Evolutionary conservation across 2,888 invertebrate species (phyloP), one percentile per base, ranked within the genome.

Genomic region (Pogonocherus hispidulus): DNA sequence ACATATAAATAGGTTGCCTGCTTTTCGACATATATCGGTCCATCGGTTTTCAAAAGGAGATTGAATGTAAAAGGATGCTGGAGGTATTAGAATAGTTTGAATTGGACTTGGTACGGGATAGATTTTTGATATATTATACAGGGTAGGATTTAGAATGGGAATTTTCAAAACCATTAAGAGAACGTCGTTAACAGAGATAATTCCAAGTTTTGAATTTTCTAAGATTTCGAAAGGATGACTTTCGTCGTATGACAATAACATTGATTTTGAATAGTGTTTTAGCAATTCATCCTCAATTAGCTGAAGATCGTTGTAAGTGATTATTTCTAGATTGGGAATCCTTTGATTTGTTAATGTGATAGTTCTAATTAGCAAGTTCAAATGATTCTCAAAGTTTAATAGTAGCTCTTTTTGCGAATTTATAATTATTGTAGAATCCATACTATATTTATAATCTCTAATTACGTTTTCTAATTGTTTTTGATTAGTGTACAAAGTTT

Each of bases 161-260:
- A 54, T 54, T 54, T 54, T 54, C 54, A 54, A 35, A 16, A 54
- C 54, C 54, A 54, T 54, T 27, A 54, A 16, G 9, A 54, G 35
- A 16, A 54, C 20, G 23, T 51, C 23, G 23, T 51, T 51, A 20
- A 51, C 14, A 9, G 51, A 51, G n/a, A 51, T 51, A 54, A 54
- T 54, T 54, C 35, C 54, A 32, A 54, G 54, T 54, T 54, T 47
- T 47, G 47, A 47, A 16, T 54, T 54, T n/a, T 54, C 22, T 54
- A 54, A 18, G 8, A 32, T 54, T 54, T 54, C 54, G n/a, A 54
- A 54, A 35, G 54, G 54, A 27, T 54, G 54, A 16, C 27, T 54
- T 54, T 51, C 51, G 14, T 54, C 54, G 35, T 54, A 54, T 22
- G 54, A 54, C 3, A 47, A 16, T 47, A 47, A 47, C 47, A 47